phyloP scores from a whole-genome alignment of 1,140 invertebrate genomes.

The Hestina assimilis region DNA sequence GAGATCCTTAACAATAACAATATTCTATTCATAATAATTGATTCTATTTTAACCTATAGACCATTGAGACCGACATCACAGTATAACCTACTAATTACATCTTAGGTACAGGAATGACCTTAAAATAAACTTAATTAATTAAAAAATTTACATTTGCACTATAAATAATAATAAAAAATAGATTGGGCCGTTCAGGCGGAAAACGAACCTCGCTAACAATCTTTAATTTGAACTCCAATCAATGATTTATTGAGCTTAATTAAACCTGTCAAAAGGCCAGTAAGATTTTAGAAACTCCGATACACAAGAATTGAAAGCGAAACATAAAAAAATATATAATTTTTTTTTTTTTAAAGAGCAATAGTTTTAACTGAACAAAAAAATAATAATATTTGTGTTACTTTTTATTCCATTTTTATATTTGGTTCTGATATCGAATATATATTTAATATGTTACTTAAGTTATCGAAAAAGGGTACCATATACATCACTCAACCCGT shows the following conservation, averaged over 20 bases:
- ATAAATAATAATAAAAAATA: constrained; percentile 50
- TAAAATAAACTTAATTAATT: constrained; percentile 55
- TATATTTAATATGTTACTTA: too few species aligned
- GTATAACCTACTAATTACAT: constrained; percentile 73
- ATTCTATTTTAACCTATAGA: constrained; percentile 71
- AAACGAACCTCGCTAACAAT: constrained; percentile 33
- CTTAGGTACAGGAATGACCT: constrained; percentile 77
- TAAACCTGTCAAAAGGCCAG: background rate
- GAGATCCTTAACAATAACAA: constrained; percentile 77
- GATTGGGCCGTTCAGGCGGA: constrained; percentile 58
- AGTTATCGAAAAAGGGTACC: too few species aligned
- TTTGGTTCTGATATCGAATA: too few species aligned
- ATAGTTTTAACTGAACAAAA: too few species aligned
- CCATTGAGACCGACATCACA: constrained; percentile 75
- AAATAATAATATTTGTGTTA: too few species aligned
- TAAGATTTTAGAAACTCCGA: background rate
- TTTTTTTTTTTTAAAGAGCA: too few species aligned
- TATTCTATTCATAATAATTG: constrained; percentile 75
- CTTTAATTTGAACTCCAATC: background rate
- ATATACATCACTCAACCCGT: too few species aligned
- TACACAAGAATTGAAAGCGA: too few species aligned
- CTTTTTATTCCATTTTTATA: too few species aligned
- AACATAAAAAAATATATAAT: too few species aligned
- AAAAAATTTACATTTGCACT: constrained; percentile 72
- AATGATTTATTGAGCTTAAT: too few species aligned